Evolutionary conservation across 2,797 vertebrate species (phyloP).

Genomic region (Helarctos malayanus): DNA sequence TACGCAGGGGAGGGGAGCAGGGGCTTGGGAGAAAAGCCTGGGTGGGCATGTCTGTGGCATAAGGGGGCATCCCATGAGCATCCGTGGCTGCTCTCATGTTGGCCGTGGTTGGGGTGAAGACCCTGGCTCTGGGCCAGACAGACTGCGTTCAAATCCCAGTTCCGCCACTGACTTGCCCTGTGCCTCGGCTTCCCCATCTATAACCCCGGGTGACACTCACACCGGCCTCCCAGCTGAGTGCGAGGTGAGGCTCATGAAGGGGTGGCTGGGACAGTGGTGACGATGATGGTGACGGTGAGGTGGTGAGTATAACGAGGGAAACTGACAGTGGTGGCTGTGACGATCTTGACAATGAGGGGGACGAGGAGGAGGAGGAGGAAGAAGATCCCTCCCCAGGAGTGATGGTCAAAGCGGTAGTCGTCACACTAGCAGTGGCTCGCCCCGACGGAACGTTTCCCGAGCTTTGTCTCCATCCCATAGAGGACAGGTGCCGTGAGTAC

Average conservation of each 20-base stretch:
- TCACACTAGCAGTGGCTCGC: rapidly evolving
- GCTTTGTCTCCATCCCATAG: background rate
- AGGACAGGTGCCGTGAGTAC: background rate
- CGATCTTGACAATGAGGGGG: background rate
- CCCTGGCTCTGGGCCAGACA: background rate
- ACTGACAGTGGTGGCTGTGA: background rate
- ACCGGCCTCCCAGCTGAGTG: no score
- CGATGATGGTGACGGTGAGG: background rate
- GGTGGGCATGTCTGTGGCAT: rapidly evolving
- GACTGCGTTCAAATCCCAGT: background rate
- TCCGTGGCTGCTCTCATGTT: rapidly evolving
- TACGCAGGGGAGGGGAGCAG: rapidly evolving
- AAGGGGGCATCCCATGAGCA: rapidly evolving
- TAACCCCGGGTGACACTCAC: background rate
- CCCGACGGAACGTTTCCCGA: rapidly evolving
- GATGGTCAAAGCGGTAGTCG: no score
- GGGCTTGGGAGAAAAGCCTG: background rate
- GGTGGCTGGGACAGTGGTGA: background rate
- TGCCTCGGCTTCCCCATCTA: background rate
- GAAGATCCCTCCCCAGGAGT: background rate
- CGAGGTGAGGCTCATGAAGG: background rate
- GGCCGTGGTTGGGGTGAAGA: background rate
- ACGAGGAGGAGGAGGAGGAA: no score
- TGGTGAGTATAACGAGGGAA: background rate
- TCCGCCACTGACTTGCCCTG: background rate